These are phyloP conservation scores for Pollimyrus isidori DNA, from an alignment of 2,113 vertebrate genomes.

Conservation along the genomic window DNA sequence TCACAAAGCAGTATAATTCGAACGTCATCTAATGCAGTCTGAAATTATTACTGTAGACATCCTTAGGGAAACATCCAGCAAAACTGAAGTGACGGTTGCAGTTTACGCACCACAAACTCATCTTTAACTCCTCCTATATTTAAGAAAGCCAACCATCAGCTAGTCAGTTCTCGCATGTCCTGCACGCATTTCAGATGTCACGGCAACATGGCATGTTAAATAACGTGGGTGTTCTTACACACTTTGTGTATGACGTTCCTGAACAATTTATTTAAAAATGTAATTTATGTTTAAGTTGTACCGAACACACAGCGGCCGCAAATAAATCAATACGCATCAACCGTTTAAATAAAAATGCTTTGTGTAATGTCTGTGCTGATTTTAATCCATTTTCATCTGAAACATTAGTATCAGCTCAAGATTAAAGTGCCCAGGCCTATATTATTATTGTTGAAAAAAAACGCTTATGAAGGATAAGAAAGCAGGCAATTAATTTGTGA, in stretches of 20 bases:
- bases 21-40: background rate
- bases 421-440: background rate
- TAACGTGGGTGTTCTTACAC: background rate
- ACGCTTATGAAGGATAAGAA: background rate
- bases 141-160: conserved; percentile 7
- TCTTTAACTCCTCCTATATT: conserved; percentile 9
- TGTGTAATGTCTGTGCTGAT: background rate
- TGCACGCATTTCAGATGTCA: background rate
- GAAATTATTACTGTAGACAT: background rate
- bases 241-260: background rate
- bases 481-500: background rate
- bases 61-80: background rate
- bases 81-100: background rate
- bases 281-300: background rate
- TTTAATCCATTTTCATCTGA: background rate
- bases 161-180: background rate
- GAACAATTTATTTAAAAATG: background rate
- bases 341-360: background rate
- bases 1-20: background rate
- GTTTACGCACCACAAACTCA: background rate
- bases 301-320: background rate
- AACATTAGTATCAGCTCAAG: background rate
- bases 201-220: background rate
- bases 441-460: background rate
- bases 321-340: background rate